Evolutionary conservation across 2,113 vertebrate species (phyloP).

Genomic region (Butorides virescens): DNA sequence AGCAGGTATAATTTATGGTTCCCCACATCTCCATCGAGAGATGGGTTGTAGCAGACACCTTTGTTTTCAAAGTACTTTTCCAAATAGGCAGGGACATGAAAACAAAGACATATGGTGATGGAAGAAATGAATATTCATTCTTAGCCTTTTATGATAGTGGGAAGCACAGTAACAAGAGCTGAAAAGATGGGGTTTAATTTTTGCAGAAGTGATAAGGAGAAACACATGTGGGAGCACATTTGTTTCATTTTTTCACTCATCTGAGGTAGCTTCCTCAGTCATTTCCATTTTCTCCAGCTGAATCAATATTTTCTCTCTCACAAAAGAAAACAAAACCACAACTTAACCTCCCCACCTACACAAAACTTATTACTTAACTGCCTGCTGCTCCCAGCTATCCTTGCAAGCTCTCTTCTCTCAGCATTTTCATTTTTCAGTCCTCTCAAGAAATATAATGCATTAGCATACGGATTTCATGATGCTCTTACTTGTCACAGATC

Average conservation of each 20-base stretch:
- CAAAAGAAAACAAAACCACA: slow-evolving; percentile 52
- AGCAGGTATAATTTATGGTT: not conserved
- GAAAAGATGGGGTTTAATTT: not conserved
- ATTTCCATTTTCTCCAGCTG: slow-evolving; percentile 37
- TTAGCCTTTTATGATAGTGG: not conserved
- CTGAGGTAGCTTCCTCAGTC: not conserved
- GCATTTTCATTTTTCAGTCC: not conserved
- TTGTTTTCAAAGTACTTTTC: slow-evolving; percentile 35
- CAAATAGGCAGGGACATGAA: not conserved
- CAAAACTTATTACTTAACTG: slow-evolving; percentile 30
- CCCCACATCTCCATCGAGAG: not conserved
- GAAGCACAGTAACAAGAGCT: slow-evolving; percentile 6
- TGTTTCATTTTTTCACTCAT: slow-evolving; percentile 26
- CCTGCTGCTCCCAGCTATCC: not conserved
- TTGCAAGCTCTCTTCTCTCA: not conserved
- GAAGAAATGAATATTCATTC: slow-evolving; percentile 46
- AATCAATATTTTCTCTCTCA: slow-evolving; percentile 58
- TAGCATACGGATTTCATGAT: not conserved
- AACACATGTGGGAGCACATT: not conserved
- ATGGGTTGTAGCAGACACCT: not conserved
- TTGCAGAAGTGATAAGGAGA: slow-evolving; percentile 6
- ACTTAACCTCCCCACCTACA: slow-evolving; percentile 36
- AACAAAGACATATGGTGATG: not conserved
- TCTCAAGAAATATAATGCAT: slow-evolving; percentile 12
- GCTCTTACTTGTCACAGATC: not conserved